Base-by-base conservation (phyloP, 2,888 invertebrate genomes). In the Pristionchus exspectatus region DNA sequence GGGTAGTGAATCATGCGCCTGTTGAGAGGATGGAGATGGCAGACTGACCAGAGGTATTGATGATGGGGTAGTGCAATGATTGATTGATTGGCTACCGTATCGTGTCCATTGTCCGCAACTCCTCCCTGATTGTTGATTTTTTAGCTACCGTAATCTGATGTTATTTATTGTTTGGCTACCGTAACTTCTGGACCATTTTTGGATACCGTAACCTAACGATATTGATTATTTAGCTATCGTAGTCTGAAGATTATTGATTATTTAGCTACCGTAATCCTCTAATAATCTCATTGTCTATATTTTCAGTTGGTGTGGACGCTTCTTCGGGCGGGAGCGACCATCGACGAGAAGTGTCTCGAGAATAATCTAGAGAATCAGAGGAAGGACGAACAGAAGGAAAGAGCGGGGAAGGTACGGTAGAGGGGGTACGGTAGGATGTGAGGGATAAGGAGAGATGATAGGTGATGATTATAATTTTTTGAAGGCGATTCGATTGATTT, bases 241-340 rank as follows among this genome's bases (percentile, higher is more conserved):
- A 33, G 2, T 33, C 33, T 16, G 2, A 16, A 5, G n/a, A 72
- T 44, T 30, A 74, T 38, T 74, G 74, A 38, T 38, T 33, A 10
- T 54, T 14, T 12, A 54, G 0, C 33, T 27, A 54, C 83, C 83
- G 54, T 54, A 77, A 33, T 27, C 50, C 27, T 21, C 21, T n/a
- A 50, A 30, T 33, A 7, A 54, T 86, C 33, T 84, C 16, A 63
- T 86, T 59, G 56, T n/a, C 50, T 27, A 0, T 21, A 72, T 1
- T 50, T 87, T 50, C 87, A 88, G 87, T 56, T 88, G 21, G 87
- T 88, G 54, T 88, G 87, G 87, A 74, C 87, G n/a, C 87, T 88
- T 14, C 74, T 88, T 7, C 24, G 30, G 72, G 33, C 54, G 24
- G 87, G 87, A 7, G 56, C 87, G 72, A 10, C 7, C 14, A 38